These are phyloP conservation scores for Silurus glanis DNA, from an alignment of 2,113 vertebrate genomes.

Conservation along the genomic window DNA sequence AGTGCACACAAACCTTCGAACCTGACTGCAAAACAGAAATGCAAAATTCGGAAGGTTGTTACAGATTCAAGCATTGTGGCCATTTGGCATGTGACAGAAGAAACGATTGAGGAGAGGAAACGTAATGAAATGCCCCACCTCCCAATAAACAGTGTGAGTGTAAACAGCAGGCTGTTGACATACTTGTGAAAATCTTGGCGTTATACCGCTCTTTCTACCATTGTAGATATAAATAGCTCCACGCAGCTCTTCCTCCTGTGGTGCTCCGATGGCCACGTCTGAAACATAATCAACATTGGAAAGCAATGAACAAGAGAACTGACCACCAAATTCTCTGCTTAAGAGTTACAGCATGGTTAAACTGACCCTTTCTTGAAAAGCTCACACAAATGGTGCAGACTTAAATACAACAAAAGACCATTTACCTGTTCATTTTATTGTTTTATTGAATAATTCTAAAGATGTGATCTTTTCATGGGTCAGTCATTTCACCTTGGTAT, in stretches of 20 bases:
- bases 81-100: neutral
- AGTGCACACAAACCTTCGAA: neutral
- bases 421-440: neutral
- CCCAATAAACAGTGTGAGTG: neutral
- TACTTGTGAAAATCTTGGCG: constrained; percentile 78
- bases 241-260: constrained; percentile 79
- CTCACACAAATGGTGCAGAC: neutral
- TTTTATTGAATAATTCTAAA: neutral
- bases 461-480: neutral
- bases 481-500: neutral
- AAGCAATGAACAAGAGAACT: neutral
- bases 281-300: constrained; percentile 43
- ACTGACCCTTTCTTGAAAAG: neutral
- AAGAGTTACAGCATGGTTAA: neutral
- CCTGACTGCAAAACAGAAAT: neutral
- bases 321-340: neutral
- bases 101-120: neutral
- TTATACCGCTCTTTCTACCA: constrained; percentile 79
- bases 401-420: neutral
- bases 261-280: constrained; percentile 87
- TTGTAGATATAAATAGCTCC: constrained; percentile 88
- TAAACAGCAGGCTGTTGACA: constrained; percentile 3
- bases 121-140: neutral
- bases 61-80: constrained; percentile 32
- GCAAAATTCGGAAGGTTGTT: constrained; percentile 27